A percentile compares a stretch with the other conserved stretches of the same genome.
Conservation (phyloP, 2,888 invertebrate genomes). For the Phlogophora meticulosa region DNA sequence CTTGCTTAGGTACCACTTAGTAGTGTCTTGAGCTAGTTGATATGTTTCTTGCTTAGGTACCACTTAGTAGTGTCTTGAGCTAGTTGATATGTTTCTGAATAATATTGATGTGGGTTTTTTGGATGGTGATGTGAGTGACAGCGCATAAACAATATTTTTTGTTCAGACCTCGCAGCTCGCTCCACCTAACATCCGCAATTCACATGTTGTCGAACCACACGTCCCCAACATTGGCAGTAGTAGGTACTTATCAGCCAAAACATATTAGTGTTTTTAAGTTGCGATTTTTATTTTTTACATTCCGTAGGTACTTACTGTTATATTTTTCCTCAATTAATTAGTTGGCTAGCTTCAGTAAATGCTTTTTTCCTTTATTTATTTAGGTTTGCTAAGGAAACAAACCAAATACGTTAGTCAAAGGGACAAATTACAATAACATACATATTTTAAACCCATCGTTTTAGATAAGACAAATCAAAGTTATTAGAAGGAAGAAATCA, state of each 20-base stretch:
- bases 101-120: too few relatives aligned
- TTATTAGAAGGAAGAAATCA: too few relatives aligned
- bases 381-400: background rate
- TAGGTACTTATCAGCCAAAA: too few relatives aligned
- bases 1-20: background rate
- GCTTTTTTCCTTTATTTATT: too few relatives aligned
- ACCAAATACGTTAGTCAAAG: too few relatives aligned
- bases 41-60: background rate
- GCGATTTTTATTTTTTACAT: constrained; percentile 1
- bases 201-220: too few relatives aligned
- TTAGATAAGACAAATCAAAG: background rate
- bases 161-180: constrained; percentile 1
- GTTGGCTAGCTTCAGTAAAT: background rate
- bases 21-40: background rate
- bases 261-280: too few relatives aligned
- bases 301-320: too few relatives aligned
- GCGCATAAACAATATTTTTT: background rate
- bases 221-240: background rate
- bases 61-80: background rate
- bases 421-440: too few relatives aligned
- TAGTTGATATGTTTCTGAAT: background rate
- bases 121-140: too few relatives aligned
- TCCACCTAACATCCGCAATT: too few relatives aligned
- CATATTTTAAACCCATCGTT: background rate
- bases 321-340: background rate